These are phyloP conservation scores for Myotis brandtii DNA, from an alignment of 2,113 vertebrate species.

Conservation along the genomic window DNA sequence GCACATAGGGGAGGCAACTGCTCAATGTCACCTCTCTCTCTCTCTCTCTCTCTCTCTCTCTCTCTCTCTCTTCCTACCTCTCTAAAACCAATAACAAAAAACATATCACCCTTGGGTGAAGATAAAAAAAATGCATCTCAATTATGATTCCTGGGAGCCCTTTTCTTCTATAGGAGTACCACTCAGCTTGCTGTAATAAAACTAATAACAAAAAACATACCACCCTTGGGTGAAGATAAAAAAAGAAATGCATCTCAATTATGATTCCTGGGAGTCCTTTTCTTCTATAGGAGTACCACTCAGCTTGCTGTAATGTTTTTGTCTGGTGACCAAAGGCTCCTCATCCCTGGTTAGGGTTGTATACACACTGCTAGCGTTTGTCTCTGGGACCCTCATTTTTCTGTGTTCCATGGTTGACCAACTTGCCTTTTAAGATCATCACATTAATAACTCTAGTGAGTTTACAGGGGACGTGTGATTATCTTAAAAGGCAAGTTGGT, in stretches of 20 bases:
- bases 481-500: too few relatives aligned
- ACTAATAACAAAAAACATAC: not conserved
- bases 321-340: not conserved
- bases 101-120: not conserved
- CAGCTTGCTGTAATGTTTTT: not conserved
- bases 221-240: not conserved
- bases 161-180: not conserved
- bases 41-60: not conserved
- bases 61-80: not conserved
- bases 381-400: conserved; percentile 8
- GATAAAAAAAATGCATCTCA: not conserved
- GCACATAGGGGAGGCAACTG: too few relatives aligned
- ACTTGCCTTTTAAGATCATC: conserved; percentile 1
- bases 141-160: not conserved
- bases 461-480: not conserved
- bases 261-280: not conserved
- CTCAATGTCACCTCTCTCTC: too few relatives aligned
- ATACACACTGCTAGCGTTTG: not conserved
- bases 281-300: not conserved
- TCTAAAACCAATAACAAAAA: not conserved
- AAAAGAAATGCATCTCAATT: not conserved
- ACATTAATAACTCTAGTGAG: conserved; percentile 51
- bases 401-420: conserved; percentile 37
- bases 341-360: not conserved
- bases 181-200: too few relatives aligned